Evolutionary conservation across 1,140 invertebrate species (phyloP).

Genomic region (Zaprionus inermis): DNA sequence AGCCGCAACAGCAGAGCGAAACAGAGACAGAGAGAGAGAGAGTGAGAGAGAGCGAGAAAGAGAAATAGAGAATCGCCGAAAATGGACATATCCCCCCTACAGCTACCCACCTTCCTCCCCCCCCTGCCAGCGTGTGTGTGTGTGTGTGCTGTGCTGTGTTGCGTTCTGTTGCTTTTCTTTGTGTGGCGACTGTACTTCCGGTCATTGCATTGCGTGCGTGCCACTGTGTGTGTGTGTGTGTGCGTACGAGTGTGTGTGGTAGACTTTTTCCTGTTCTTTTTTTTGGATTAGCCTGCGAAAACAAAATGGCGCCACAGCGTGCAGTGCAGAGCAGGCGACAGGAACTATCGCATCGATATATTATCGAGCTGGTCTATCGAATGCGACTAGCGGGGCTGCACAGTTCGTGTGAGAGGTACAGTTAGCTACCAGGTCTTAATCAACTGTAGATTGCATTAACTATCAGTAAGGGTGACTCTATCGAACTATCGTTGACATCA

Average conservation of each 20-base stretch:
- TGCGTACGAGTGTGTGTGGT: neutral
- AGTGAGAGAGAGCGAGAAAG: conserved; percentile 16
- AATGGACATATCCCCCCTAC: conserved; percentile 42
- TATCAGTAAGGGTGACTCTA: neutral
- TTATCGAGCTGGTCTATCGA: conserved; percentile 1
- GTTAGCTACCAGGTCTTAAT: no score
- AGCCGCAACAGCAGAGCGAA: conserved; percentile 35
- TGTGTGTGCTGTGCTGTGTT: neutral
- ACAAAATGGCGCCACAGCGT: conserved; percentile 3
- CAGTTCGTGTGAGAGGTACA: no score
- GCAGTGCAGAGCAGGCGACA: neutral
- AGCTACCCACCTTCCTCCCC: neutral
- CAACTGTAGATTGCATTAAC: neutral
- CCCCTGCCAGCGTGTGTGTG: neutral
- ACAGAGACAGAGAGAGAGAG: conserved; percentile 27
- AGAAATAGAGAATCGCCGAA: conserved; percentile 42
- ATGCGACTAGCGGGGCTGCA: no score
- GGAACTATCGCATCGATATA: neutral
- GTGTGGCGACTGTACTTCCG: conserved; percentile 52
- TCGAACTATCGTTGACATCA: neutral
- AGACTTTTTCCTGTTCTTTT: neutral
- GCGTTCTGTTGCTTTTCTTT: conserved; percentile 41
- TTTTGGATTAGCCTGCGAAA: conserved; percentile 1
- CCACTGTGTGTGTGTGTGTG: neutral
- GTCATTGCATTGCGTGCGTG: conserved; percentile 40